Conservation (phyloP, 2,888 invertebrate genomes). For the Orthosia gothica region DNA sequence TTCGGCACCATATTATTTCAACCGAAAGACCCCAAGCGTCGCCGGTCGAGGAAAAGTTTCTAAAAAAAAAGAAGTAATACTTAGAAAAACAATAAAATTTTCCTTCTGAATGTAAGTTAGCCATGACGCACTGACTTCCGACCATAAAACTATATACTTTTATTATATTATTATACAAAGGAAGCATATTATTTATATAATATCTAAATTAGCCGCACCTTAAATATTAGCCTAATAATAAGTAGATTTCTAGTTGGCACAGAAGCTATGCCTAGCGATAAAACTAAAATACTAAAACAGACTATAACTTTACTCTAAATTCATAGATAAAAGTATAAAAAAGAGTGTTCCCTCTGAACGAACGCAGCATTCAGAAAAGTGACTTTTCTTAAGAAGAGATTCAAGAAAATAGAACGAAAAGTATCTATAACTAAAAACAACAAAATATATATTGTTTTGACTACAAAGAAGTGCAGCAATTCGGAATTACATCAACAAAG, state of each 20-base stretch:
- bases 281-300: neutral
- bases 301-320: no score
- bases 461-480: neutral
- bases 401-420: neutral
- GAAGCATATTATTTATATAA: neutral
- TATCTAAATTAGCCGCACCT: neutral
- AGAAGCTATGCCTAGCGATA: neutral
- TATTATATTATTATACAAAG: neutral
- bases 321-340: no score
- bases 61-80: no score
- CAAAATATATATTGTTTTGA: neutral
- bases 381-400: constrained; percentile 3
- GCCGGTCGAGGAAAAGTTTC: no score
- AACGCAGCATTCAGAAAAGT: neutral
- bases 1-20: no score
- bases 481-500: neutral
- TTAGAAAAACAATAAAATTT: no score
- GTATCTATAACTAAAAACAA: neutral
- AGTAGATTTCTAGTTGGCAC: neutral
- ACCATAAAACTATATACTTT: constrained; percentile 1
- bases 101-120: neutral
- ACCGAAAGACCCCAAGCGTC: no score
- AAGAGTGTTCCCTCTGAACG: neutral
- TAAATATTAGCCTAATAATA: neutral
- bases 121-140: constrained; percentile 7